Conservation (phyloP, 37 sponge, comb jelly and placozoan genomes). For the Halichondria panicea region DNA sequence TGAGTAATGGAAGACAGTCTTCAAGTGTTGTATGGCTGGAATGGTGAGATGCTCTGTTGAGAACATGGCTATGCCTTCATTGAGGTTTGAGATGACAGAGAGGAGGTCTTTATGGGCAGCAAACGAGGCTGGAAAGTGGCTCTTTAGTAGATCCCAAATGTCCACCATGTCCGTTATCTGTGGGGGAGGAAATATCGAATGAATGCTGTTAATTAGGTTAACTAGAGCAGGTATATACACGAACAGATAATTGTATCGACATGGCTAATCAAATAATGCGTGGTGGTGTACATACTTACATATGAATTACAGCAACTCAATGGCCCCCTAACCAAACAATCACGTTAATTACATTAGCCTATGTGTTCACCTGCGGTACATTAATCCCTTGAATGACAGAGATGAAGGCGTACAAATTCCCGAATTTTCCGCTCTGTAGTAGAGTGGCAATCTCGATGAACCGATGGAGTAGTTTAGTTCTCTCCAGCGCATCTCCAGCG, state of each 20-base stretch:
- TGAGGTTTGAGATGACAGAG: slow-evolving; percentile 29
- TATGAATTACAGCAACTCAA: not conserved
- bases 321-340: not conserved
- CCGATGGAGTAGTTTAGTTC: slow-evolving; percentile 40
- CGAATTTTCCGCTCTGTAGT: slow-evolving; percentile 60
- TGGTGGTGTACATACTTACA: not conserved
- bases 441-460: slow-evolving; percentile 65
- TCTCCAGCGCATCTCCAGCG: slow-evolving; percentile 39
- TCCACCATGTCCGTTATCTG: slow-evolving; percentile 50
- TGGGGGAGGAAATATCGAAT: too few species aligned
- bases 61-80: slow-evolving; percentile 32
- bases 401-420: slow-evolving; percentile 69
- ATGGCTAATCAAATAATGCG: not conserved
- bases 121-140: slow-evolving; percentile 15
- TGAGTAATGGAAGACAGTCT: slow-evolving; percentile 42
- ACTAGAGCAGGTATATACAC: too few species aligned
- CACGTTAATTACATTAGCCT: not conserved
- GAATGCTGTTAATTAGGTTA: too few species aligned
- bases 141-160: slow-evolving; percentile 49
- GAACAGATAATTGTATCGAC: not conserved
- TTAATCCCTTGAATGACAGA: slow-evolving; percentile 66
- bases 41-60: slow-evolving; percentile 48
- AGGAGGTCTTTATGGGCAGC: slow-evolving; percentile 44
- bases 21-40: slow-evolving; percentile 72
- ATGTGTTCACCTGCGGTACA: slow-evolving; percentile 52